Conservation (phyloP, 2,113 vertebrate genomes). For the Lichenostomus cassidix region DNA sequence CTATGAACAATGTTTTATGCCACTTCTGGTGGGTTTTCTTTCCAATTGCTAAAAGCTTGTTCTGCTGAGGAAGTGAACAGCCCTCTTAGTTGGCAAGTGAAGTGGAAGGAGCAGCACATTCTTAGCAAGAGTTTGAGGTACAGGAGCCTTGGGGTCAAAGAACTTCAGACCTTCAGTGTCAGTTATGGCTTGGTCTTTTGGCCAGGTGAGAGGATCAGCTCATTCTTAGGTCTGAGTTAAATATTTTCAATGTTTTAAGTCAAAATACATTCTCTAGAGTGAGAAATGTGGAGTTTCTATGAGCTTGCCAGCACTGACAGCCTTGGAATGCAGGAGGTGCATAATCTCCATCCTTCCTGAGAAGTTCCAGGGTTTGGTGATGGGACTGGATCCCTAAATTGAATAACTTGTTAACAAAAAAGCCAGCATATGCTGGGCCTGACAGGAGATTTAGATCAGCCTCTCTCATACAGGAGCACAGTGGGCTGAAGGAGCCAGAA, state of each 20-base stretch:
- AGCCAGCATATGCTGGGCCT: neutral
- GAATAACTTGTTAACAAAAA: neutral
- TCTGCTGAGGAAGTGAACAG: neutral
- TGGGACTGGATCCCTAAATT: neutral
- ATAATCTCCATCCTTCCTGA: neutral
- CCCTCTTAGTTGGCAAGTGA: neutral
- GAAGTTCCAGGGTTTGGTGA: neutral
- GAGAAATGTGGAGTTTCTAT: neutral
- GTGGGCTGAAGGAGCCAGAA: neutral
- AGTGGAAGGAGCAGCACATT: neutral
- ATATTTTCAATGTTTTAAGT: neutral
- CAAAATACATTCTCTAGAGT: neutral
- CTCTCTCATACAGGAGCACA: neutral
- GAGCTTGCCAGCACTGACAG: neutral
- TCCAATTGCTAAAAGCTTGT: neutral
- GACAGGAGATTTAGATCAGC: neutral
- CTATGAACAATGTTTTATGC: neutral
- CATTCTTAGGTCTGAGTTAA: neutral
- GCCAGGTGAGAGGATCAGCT: neutral
- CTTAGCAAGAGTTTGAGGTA: neutral
- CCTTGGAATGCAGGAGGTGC: too few species aligned
- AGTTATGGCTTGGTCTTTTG: neutral
- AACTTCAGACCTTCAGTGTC: neutral
- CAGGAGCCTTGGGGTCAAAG: rapidly evolving
- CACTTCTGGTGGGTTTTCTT: neutral